phyloP scores from a whole-genome alignment of 2,797 vertebrate species.

The Melanotaenia pygmaea region DNA sequence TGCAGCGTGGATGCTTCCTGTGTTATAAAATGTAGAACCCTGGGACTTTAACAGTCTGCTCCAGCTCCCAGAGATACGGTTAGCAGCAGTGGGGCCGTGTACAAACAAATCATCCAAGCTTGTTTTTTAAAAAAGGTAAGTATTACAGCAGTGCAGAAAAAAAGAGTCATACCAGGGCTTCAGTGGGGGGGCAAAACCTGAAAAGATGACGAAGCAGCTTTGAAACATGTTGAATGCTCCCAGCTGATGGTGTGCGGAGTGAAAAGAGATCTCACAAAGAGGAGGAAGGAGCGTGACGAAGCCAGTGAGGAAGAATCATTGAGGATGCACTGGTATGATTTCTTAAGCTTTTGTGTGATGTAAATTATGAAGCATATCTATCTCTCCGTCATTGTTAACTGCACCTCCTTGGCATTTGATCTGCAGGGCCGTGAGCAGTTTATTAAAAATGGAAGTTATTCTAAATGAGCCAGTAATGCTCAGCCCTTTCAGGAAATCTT shows the following conservation, averaged over 20 bases:
- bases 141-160: slow-evolving; percentile 33
- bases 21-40: slow-evolving; percentile 51
- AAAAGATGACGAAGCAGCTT: slow-evolving; percentile 51
- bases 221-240: slow-evolving; percentile 50
- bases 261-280: slow-evolving; percentile 47
- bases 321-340: slow-evolving; percentile 44
- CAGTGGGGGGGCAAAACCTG: slow-evolving; percentile 26
- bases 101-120: slow-evolving; percentile 63
- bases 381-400: slow-evolving; percentile 76
- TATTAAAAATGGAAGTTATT: slow-evolving; percentile 86
- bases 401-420: slow-evolving; percentile 75
- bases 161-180: slow-evolving; percentile 12
- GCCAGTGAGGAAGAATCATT: slow-evolving; percentile 27
- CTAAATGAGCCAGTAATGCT: slow-evolving; percentile 81
- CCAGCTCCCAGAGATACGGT: slow-evolving; percentile 39
- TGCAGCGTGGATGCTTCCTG: slow-evolving; percentile 19
- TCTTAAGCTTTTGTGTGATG: slow-evolving; percentile 64
- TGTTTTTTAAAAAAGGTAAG: slow-evolving; percentile 56
- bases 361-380: slow-evolving; percentile 78
- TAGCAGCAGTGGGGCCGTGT: slow-evolving; percentile 47
- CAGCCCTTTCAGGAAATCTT: slow-evolving; percentile 75
- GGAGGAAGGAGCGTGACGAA: slow-evolving; percentile 50
- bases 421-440: slow-evolving; percentile 77
- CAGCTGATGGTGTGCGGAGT: slow-evolving; percentile 20
- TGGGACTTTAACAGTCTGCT: slow-evolving; percentile 28